Percentiles rank a stretch among this genome's conserved stretches.
phyloP scores from a whole-genome alignment of 2,797 vertebrate genomes.

The Enteromius trimaculatus region DNA sequence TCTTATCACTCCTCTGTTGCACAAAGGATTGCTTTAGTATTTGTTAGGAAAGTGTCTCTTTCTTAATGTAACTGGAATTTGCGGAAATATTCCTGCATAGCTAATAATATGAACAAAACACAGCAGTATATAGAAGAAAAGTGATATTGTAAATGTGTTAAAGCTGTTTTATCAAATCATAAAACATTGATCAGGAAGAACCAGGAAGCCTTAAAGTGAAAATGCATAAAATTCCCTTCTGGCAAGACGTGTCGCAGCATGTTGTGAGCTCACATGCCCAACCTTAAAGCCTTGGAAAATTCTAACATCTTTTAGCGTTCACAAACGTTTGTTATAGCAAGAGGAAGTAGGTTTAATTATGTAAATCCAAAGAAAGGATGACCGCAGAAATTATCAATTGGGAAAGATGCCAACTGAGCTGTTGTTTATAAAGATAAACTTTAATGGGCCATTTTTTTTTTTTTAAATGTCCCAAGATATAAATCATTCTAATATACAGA shows the following conservation, averaged over 20 bases:
- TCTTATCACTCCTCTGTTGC: too few species aligned
- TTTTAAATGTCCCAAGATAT: not conserved
- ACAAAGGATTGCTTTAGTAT: too few species aligned
- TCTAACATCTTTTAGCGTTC: not conserved
- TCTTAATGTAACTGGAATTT: not conserved
- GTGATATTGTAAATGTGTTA: not conserved
- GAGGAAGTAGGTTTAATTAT: not conserved
- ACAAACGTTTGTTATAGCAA: not conserved
- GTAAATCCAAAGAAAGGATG: not conserved
- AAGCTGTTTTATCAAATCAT: not conserved
- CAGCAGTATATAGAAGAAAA: not conserved
- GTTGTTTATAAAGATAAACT: not conserved
- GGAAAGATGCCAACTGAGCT: not conserved
- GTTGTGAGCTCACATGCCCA: not conserved
- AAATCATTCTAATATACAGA: not conserved
- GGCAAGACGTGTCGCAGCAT: not conserved
- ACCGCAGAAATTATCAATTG: not conserved
- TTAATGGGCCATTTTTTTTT: not conserved
- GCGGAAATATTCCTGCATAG: not conserved
- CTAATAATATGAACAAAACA: conserved; percentile 1
- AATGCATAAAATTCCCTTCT: not conserved
- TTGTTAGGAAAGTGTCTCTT: not conserved
- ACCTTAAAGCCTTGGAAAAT: not conserved
- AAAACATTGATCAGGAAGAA: not conserved
- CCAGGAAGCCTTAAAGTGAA: not conserved